A percentile compares a stretch with the other conserved stretches of the same genome.
Conservation (phyloP, 2,113 vertebrate genomes). For the Chinchilla lanigera region DNA sequence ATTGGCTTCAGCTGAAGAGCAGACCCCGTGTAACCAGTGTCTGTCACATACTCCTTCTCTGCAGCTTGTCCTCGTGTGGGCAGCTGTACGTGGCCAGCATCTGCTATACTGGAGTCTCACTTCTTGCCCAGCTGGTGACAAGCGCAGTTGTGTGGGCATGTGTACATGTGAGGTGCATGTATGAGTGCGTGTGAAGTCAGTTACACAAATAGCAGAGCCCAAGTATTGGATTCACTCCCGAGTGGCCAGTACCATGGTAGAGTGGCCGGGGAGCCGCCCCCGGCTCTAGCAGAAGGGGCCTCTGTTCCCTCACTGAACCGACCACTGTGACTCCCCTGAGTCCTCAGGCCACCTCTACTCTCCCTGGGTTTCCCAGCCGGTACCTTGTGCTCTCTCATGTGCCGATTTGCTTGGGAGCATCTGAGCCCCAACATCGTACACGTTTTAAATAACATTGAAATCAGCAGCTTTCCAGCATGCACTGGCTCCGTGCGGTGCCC, state of each 20-base stretch:
- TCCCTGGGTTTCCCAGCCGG: neutral
- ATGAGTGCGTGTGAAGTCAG: neutral
- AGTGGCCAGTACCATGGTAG: rapidly evolving
- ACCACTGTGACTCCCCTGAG: no score
- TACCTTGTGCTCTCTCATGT: neutral
- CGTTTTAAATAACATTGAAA: neutral
- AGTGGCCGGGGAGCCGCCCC: neutral
- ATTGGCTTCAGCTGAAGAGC: neutral
- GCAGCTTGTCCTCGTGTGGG: neutral
- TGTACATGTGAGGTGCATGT: neutral
- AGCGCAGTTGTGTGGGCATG: no score
- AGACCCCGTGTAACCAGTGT: neutral
- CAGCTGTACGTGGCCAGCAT: neutral
- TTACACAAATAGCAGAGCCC: neutral
- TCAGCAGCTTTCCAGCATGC: neutral
- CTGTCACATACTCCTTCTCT: neutral
- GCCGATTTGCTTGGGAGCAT: neutral
- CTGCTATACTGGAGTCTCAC: neutral
- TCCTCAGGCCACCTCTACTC: neutral
- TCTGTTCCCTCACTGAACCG: rapidly evolving
- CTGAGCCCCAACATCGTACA: neutral
- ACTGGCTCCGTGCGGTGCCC: neutral
- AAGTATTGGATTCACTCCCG: neutral
- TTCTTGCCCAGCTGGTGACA: neutral
- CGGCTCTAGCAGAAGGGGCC: neutral